Evolutionary conservation across 2,888 invertebrate genomes (phyloP).

Genomic region (Dryococelus australis): DNA sequence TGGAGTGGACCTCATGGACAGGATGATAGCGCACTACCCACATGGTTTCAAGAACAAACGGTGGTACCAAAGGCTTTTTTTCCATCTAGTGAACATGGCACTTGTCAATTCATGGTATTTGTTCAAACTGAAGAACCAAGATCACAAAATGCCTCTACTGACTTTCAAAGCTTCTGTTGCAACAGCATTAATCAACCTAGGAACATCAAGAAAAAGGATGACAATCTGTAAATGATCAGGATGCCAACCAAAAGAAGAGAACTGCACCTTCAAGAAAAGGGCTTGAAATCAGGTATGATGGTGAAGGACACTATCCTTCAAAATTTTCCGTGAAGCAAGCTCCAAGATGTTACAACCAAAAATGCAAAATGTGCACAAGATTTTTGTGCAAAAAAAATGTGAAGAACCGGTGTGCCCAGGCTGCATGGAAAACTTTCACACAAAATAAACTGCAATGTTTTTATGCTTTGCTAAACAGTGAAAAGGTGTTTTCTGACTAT

Average conservation of each 20-base stretch:
- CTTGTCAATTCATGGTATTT: conserved; percentile 43
- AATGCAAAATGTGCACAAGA: not conserved
- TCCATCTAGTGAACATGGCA: conserved; percentile 41
- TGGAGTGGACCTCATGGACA: conserved; percentile 40
- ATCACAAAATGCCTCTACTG: conserved; percentile 20
- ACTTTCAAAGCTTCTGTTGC: conserved; percentile 32
- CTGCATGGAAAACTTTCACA: not conserved
- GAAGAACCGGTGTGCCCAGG: not conserved
- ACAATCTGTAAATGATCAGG: not conserved
- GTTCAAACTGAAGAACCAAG: conserved; percentile 35
- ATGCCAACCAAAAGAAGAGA: not conserved
- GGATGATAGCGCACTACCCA: conserved; percentile 43
- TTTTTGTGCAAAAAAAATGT: not conserved
- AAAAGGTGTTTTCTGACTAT: too few relatives aligned
- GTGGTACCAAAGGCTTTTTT: conserved; percentile 42
- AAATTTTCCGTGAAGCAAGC: not conserved
- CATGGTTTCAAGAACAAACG: conserved; percentile 41
- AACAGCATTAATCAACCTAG: not conserved
- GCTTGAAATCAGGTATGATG: not conserved
- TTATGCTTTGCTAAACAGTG: too few relatives aligned
- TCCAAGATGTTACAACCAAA: not conserved
- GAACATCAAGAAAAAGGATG: not conserved
- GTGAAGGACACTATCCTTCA: not conserved
- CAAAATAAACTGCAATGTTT: not conserved
- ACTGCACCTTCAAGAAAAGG: not conserved